A percentile compares a stretch with the other conserved stretches of the same genome.
phyloP scores from a whole-genome alignment of 2,113 vertebrate genomes.

The Charadrius vociferus region DNA sequence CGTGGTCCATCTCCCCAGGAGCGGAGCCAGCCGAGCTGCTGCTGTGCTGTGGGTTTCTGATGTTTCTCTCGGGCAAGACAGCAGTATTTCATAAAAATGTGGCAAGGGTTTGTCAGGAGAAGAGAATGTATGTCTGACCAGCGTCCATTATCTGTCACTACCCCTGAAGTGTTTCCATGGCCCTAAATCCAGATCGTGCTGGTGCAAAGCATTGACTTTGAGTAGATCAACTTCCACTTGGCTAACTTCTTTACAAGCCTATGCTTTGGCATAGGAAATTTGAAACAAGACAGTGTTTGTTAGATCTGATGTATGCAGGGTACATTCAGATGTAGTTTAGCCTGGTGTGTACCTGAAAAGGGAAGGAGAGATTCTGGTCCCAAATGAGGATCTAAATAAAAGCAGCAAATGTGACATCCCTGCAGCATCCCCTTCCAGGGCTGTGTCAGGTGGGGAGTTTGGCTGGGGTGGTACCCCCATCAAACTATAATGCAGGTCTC shows the following conservation, averaged over 20 bases:
- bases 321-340: not conserved
- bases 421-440: not conserved
- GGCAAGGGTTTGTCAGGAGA: not conserved
- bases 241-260: not conserved
- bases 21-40: not conserved
- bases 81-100: not conserved
- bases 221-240: not conserved
- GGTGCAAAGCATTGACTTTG: not conserved
- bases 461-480: not conserved
- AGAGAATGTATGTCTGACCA: not conserved
- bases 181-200: not conserved
- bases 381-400: not conserved
- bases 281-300: not conserved
- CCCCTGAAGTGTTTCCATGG: not conserved
- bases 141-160: not conserved
- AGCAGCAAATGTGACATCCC: not conserved
- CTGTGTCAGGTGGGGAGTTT: not conserved
- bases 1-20: fast-evolving
- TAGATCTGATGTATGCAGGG: not conserved
- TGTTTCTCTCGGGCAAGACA: not conserved
- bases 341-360: not conserved
- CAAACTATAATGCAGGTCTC: not conserved
- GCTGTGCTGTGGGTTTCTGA: not conserved
- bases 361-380: not conserved
- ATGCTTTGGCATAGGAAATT: not conserved